Base-by-base conservation (phyloP, 2,113 vertebrate genomes). In the Oxygymnocypris stewartii region DNA sequence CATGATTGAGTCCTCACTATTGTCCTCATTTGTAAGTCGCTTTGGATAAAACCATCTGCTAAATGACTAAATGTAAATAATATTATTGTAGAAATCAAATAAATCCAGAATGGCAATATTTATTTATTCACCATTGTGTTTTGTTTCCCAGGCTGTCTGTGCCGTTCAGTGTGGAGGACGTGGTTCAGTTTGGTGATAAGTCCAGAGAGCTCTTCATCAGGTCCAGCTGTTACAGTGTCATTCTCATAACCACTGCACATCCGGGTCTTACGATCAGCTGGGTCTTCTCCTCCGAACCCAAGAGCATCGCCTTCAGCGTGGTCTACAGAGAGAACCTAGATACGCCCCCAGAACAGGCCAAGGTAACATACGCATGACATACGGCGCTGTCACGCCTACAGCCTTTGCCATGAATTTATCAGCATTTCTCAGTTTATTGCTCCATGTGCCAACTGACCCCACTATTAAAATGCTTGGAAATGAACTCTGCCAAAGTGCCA, bases 261-360 rank as follows among this genome's bases (percentile, higher is more conserved):
- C 86, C 93, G 0, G 97, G 97, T 3, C 92, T 96, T 63, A 96
- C 95, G n/a, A 95, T 99, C 84, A 94, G 92, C 91, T 99, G 98
- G 98, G 94, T 96, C 63, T 99, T 99, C 92, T 97, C 97, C 67
- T 99, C 97, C 0, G 96, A 97, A 49, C 97, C 98, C 80, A 99
- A 98, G 91, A 98, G 98, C 90, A 96, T 99, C 90, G 94, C 96
- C 84, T 99, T 99, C 94, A 97, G 97, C 0, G 96, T 98, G 79
- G 96, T 99, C 59, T 98, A 96, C 92, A 94, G 92, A 81, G 96
- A 98, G 87, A 92, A 92, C 0, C 85, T 94, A 14, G 94, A 96
- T 79, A 92, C 93, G 0, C 94, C 97, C 0, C 91, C 97, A 85
- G 96, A 98, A 85, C 96, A 97, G 80, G 96, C 96, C 85, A 99